Conservation (phyloP, 1,140 invertebrate species). For the Heliothis subflexa region DNA sequence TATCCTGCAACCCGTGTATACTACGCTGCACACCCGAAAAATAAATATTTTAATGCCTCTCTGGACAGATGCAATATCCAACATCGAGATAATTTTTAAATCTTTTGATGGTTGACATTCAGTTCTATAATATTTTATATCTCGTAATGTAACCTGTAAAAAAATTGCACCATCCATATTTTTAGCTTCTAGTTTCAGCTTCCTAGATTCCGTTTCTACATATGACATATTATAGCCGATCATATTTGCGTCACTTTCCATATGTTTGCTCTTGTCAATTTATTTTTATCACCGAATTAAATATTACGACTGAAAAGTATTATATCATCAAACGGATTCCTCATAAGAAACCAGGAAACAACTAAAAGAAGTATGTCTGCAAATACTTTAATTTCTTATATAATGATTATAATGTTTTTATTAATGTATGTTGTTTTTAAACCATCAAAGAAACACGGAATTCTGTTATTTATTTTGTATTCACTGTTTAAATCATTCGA, state of each 20-base stretch:
- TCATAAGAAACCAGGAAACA: not conserved
- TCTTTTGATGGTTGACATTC: no score
- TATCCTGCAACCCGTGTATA: no score
- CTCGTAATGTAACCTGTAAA: not conserved
- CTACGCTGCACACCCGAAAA: no score
- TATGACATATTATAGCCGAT: not conserved
- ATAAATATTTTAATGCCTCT: no score
- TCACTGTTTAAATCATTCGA: not conserved
- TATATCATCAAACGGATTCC: constrained; percentile 14
- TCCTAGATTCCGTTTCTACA: not conserved
- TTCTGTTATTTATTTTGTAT: not conserved
- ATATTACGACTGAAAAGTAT: constrained; percentile 13
- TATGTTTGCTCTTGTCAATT: constrained; percentile 1
- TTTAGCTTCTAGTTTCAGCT: not conserved
- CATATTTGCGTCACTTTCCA: constrained; percentile 5
- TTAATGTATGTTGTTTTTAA: not conserved
- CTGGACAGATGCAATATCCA: no score
- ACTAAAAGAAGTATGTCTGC: not conserved
- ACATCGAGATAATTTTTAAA: no score
- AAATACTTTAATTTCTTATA: not conserved
- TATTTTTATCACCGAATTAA: not conserved
- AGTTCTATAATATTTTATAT: not conserved
- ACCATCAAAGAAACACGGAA: not conserved
- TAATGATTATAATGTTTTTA: not conserved
- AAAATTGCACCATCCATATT: not conserved